Conservation (phyloP, 2,888 invertebrate species). For the Corbicula japonica region DNA sequence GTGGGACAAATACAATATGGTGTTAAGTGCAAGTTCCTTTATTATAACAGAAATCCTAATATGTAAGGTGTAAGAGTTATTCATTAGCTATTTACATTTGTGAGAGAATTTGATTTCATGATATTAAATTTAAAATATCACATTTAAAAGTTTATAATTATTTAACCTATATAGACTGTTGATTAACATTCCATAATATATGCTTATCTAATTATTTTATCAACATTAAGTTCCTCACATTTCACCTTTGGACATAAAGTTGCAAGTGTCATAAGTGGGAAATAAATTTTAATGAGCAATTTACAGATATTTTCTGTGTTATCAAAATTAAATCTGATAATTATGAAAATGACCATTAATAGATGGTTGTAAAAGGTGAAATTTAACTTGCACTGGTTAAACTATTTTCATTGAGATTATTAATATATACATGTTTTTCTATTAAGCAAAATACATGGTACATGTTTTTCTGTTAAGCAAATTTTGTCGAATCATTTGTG, state of each 20-base stretch:
- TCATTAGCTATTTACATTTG: no score
- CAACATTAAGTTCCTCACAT: conserved; percentile 19
- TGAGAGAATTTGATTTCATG: no score
- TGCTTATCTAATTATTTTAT: background rate
- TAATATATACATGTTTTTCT: background rate
- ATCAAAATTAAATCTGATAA: conserved; percentile 39
- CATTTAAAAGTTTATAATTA: background rate
- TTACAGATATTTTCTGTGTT: conserved; percentile 24
- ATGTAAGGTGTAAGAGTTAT: no score
- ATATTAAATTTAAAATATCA: background rate
- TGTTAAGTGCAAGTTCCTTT: no score
- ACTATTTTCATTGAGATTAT: background rate
- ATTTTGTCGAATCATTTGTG: background rate
- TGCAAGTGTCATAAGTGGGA: conserved; percentile 26
- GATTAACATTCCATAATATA: no score
- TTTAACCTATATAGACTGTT: conserved; percentile 1
- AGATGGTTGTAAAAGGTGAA: background rate
- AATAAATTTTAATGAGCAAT: conserved; percentile 14
- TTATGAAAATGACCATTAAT: conserved; percentile 23
- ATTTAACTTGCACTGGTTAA: background rate
- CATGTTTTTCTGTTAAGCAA: background rate
- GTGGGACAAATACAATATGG: no score
- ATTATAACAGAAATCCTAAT: no score
- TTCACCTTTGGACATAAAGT: conserved; percentile 20
- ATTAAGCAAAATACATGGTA: background rate